Evolutionary conservation across 2,888 invertebrate genomes (phyloP).

Genomic region (Pseudolycoriella hygida): DNA sequence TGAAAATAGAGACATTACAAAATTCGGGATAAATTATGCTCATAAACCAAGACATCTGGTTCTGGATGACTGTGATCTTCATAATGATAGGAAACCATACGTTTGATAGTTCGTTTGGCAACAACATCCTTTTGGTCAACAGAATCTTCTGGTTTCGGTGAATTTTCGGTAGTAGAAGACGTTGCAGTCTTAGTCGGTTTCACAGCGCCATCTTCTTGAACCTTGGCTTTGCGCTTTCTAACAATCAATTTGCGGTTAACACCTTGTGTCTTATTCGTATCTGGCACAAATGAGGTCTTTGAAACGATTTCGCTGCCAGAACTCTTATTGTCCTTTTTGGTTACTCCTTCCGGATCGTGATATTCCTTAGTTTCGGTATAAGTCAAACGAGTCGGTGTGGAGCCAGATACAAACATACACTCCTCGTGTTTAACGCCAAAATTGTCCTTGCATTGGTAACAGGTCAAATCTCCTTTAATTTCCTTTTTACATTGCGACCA

Average conservation of each 20-base stretch:
- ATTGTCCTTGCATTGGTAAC: constrained; percentile 52
- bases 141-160: constrained; percentile 4
- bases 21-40: not conserved
- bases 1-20: not conserved
- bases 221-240: not conserved
- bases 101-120: constrained; percentile 6
- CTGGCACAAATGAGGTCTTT: not conserved
- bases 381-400: constrained; percentile 14
- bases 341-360: constrained; percentile 8
- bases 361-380: constrained; percentile 36
- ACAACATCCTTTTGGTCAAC: constrained; percentile 3
- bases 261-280: not conserved
- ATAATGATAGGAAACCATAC: constrained; percentile 6
- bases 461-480: constrained; percentile 50
- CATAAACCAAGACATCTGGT: not conserved
- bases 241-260: not conserved
- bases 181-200: not conserved
- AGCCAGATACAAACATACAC: constrained; percentile 58
- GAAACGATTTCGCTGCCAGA: not conserved
- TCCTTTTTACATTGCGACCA: constrained; percentile 53
- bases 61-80: not conserved
- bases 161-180: not conserved
- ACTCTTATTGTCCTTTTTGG: not conserved
- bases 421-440: constrained; percentile 56
- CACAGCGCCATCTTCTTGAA: not conserved